Percentiles rank a stretch among this genome's conserved stretches.
Conservation (phyloP, 2,113 vertebrate species). For the Ardeotis arabs region DNA sequence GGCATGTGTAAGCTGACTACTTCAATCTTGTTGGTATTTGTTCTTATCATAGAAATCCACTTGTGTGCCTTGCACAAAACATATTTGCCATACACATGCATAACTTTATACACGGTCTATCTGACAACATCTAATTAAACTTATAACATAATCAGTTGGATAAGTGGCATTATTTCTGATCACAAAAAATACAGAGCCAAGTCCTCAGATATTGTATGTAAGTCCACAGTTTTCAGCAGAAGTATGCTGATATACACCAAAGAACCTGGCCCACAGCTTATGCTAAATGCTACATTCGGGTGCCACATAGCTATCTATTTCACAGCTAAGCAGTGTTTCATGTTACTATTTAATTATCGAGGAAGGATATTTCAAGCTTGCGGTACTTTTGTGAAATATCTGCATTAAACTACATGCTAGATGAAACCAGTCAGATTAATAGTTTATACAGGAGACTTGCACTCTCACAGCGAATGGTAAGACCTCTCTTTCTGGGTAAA, state of each 20-base stretch:
- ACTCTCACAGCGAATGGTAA: background rate
- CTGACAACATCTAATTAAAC: background rate
- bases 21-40: background rate
- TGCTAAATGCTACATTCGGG: background rate
- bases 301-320: background rate
- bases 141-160: background rate
- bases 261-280: background rate
- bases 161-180: background rate
- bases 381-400: background rate
- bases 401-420: background rate
- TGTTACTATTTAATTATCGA: background rate
- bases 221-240: background rate
- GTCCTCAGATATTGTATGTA: background rate
- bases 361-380: background rate
- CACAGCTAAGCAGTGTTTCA: background rate
- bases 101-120: background rate
- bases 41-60: background rate
- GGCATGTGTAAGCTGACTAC: background rate
- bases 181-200: background rate
- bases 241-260: background rate
- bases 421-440: background rate
- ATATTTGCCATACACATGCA: background rate
- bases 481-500: background rate
- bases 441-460: background rate
- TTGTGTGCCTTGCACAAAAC: background rate